Conservation (phyloP, 2,888 invertebrate species). For the Tiphia femorata region DNA sequence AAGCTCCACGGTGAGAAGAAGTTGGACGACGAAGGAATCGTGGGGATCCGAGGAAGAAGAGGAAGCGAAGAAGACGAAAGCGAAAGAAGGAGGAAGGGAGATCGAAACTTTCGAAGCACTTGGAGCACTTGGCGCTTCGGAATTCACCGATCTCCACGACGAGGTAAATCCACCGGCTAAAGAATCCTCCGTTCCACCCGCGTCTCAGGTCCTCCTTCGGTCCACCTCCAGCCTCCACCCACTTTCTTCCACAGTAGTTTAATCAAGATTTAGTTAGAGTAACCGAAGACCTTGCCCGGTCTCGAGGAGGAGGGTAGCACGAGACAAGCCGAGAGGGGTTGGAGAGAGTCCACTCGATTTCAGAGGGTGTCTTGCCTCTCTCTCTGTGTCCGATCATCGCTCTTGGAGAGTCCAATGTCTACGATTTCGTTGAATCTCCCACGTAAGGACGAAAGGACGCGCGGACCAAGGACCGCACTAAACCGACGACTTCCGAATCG, state of each 20-base stretch:
- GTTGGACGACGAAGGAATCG: no score
- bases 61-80: no score
- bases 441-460: no score
- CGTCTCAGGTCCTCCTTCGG: background rate
- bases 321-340: no score
- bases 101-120: constrained; percentile 39
- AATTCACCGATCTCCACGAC: constrained; percentile 38
- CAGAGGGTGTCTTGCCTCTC: no score
- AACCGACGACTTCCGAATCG: no score
- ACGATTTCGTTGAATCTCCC: no score
- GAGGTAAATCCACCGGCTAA: constrained; percentile 43
- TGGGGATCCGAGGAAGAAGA: constrained; percentile 16
- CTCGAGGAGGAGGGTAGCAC: no score
- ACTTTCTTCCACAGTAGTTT: constrained; percentile 24
- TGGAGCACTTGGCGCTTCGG: constrained; percentile 37
- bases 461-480: no score
- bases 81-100: constrained; percentile 10
- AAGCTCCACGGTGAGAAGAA: constrained; percentile 13
- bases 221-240: background rate
- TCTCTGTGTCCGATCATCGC: no score
- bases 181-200: constrained; percentile 30
- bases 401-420: no score
- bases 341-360: no score
- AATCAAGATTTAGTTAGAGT: constrained; percentile 39
- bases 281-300: constrained; percentile 14